Percentiles rank a stretch among this genome's conserved stretches.
phyloP scores from a whole-genome alignment of 2,888 invertebrate genomes.

The Endomychus coccineus region DNA sequence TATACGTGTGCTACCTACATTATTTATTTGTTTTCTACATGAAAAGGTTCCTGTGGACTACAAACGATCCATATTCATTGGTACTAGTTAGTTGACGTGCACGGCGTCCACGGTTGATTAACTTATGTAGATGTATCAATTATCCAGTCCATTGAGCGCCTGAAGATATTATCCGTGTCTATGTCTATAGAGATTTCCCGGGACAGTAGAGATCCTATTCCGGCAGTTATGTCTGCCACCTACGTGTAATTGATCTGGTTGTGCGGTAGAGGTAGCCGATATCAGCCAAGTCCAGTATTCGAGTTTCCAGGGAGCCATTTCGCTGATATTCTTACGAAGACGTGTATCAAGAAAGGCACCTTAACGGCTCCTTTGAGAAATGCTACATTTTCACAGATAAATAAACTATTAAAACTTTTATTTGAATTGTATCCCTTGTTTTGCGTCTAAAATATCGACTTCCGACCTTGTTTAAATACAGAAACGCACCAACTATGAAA shows the following conservation, averaged over 20 bases:
- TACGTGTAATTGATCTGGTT: constrained; percentile 16
- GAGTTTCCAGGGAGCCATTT: constrained; percentile 40
- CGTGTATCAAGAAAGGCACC: constrained; percentile 37
- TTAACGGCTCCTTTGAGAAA: constrained; percentile 38
- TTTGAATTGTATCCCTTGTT: too few species aligned
- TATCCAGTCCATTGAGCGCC: constrained; percentile 12
- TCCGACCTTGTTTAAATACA: too few species aligned
- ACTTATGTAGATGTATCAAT: constrained; percentile 16
- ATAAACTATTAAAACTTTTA: constrained; percentile 41
- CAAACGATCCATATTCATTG: too few species aligned
- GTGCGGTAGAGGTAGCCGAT: constrained; percentile 15
- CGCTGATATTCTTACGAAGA: constrained; percentile 37
- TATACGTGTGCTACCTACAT: too few species aligned
- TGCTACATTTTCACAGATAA: constrained; percentile 34
- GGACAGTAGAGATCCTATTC: too few species aligned
- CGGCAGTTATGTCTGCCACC: too few species aligned
- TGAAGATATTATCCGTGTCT: constrained; percentile 12
- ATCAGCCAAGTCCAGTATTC: constrained; percentile 18
- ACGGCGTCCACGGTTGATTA: constrained; percentile 11
- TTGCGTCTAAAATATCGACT: too few species aligned
- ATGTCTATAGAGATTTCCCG: constrained; percentile 15
- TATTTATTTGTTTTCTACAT: too few species aligned
- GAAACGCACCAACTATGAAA: too few species aligned
- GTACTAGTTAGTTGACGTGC: constrained; percentile 8
- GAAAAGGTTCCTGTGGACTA: too few species aligned